A percentile compares a stretch with the other conserved stretches of the same genome.
These are phyloP conservation scores for Nycticorax nycticorax DNA, from an alignment of 2,113 vertebrate species.

Conservation along the genomic window DNA sequence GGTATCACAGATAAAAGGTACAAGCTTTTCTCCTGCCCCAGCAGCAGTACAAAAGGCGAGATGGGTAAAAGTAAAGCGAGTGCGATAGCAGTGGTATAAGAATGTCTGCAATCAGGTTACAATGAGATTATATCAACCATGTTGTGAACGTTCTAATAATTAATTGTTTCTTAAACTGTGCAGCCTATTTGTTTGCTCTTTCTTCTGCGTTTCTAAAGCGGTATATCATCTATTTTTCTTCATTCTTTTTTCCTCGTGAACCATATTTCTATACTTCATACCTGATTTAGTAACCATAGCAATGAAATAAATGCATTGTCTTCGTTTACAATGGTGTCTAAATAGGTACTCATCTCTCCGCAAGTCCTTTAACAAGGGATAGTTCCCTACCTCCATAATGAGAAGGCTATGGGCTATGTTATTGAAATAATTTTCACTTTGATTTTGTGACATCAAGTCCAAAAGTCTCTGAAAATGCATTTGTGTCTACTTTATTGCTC, in stretches of 20 bases:
- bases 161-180: constrained; percentile 51
- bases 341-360: constrained; percentile 39
- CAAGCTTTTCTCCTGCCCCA: neutral
- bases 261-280: constrained; percentile 26
- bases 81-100: neutral
- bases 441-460: neutral
- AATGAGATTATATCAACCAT: neutral
- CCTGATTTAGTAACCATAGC: constrained; percentile 64
- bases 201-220: neutral
- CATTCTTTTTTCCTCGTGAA: neutral
- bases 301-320: constrained; percentile 62
- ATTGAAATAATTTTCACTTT: constrained; percentile 35
- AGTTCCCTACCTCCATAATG: constrained; percentile 2
- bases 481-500: neutral
- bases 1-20: neutral
- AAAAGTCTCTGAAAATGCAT: constrained; percentile 6
- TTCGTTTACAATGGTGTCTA: constrained; percentile 61
- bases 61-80: neutral
- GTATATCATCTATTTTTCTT: neutral
- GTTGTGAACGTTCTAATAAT: constrained; percentile 22
- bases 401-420: neutral
- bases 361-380: constrained; percentile 18
- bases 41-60: neutral
- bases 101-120: neutral
- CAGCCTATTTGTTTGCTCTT: constrained; percentile 4